Percentiles rank a stretch among this genome's conserved stretches.
Conservation (phyloP, 2,888 invertebrate genomes). For the Drosophila nigritarsus region DNA sequence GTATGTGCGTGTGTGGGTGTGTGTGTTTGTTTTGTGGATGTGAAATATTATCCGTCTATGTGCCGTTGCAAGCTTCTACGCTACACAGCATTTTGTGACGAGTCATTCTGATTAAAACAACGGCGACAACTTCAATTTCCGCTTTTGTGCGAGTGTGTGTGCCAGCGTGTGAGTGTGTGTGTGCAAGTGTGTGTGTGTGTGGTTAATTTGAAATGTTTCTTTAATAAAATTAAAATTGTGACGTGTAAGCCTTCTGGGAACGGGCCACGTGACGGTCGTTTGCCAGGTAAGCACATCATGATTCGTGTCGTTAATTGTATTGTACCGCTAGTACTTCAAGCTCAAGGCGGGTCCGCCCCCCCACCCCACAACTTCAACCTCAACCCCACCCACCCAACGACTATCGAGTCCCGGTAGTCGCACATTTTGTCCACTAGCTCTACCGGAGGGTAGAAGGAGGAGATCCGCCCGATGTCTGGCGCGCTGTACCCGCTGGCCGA, state of each 20-base stretch:
- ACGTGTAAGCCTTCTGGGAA: constrained; percentile 84
- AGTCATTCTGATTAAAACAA: constrained; percentile 62
- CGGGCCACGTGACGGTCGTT: constrained; percentile 84
- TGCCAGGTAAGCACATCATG: constrained; percentile 83
- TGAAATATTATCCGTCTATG: constrained; percentile 50
- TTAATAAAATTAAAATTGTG: constrained; percentile 83
- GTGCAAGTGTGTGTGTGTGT: constrained; percentile 43
- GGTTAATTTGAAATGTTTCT: constrained; percentile 81
- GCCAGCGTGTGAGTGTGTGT: neutral
- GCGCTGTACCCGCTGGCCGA: neutral
- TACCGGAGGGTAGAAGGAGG: neutral
- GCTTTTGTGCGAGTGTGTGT: constrained; percentile 9
- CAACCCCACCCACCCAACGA: neutral
- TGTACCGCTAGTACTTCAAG: constrained; percentile 68
- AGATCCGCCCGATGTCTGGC: neutral
- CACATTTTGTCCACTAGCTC: neutral
- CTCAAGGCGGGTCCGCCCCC: constrained; percentile 38
- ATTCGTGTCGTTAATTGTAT: constrained; percentile 85
- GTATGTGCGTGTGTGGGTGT: constrained; percentile 1
- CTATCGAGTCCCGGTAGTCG: neutral
- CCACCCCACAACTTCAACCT: neutral
- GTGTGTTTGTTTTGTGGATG: constrained; percentile 29
- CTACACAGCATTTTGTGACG: constrained; percentile 59
- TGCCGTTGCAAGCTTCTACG: constrained; percentile 21
- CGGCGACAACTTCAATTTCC: constrained; percentile 65